Base-by-base conservation (phyloP, 2,888 invertebrate species). In the Mythimna lalbum region DNA sequence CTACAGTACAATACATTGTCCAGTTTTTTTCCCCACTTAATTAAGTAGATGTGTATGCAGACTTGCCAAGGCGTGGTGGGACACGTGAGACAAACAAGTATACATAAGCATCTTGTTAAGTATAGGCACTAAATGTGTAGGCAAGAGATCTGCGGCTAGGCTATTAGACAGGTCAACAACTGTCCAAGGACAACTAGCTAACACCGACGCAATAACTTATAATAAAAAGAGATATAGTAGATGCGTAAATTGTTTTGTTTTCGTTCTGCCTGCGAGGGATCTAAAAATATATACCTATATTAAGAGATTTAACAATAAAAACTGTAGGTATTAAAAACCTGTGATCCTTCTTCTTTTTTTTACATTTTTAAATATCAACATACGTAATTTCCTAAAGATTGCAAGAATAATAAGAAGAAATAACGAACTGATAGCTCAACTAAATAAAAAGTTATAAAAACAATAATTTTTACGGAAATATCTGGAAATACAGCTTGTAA, bases 41-140 rank as follows among this genome's bases (percentile, higher is more conserved):
- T 72, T 43, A 73, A 47, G 53, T 63, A n/a, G 31, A 73, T 53
- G 52, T 52, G 79, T 70, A 63, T 69, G 49, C 39, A 53, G 12
- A 68, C 36, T 31, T 43, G 49, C 21, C 14, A 73, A 79, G 65
- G 80, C 53, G 80, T 79, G 74, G 59, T 55, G n/a, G 7, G n/a
- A 50, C 74, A 66, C 59, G 66, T 79, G 74, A 53, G 55, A 6
- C 12, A 19, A 36, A 52, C n/a, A 19, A 5, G 17, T 27, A 21
- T 23, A 14, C 17, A 21, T 43, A 23, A n/a, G 17, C n/a, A 31
- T 17, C 31, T 17, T 47, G 17, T 5, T 73, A 21, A 7, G 5
- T 60, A 33, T 56, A 68, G 2, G 60, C 1, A 69, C 17, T 19
- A 27, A 19, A 17, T 6, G 12, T 61, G 27, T 49, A n/a, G 23